Base-by-base conservation (phyloP, 2,113 vertebrate genomes). In the Atlantisia rogersi region DNA sequence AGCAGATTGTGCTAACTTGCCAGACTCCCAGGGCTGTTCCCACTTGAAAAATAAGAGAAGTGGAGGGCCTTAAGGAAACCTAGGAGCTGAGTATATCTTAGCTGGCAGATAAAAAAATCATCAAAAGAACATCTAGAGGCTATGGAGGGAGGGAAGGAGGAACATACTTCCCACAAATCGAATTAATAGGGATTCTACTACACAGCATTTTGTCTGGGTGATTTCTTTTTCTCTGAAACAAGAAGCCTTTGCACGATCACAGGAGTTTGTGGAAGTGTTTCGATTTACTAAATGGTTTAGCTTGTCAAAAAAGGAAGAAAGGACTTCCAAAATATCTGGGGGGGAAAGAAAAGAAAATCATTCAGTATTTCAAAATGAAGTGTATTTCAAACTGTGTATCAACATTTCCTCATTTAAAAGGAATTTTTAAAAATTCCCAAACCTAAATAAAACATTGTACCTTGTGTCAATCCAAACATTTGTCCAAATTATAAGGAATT, bases 351-450 rank as follows among this genome's bases (percentile, higher is more conserved):
- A 4, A 37, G 58, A 58, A 37, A n/a, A 28, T 5, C 0, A 32
- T 8, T 48, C 32, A 52, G 2, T 60, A 60, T 20, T 76, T 73
- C 13, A 50, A 59, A 86, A 11, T 0, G 0, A 64, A 83, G 55
- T 6, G 1, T 10, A 56, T 80, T 94, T 80, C 13, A 58, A 69
- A 67, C 1, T 59, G 11, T 44, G n/a, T 5, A 12, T 78, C 5
- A 59, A 53, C 28, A 62, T 65, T 39, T 84, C 15, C 25, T 86
- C 0, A 40, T 74, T 78, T 63, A 26, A 53, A 87, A 59, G 9
- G 6, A n/a, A 58, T 16, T 69, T 37, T 0, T 0, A 6, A 63
- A 52, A 58, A 35, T 2, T 40, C 24, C 12, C 55, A 75, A 85
- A 53, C 5, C 3, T 76, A 46, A 82, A 75, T 13, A 22, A 79